A percentile compares a stretch with the other conserved stretches of the same genome.
phyloP scores from a whole-genome alignment of 2,888 invertebrate species.

The Tipula helvola region DNA sequence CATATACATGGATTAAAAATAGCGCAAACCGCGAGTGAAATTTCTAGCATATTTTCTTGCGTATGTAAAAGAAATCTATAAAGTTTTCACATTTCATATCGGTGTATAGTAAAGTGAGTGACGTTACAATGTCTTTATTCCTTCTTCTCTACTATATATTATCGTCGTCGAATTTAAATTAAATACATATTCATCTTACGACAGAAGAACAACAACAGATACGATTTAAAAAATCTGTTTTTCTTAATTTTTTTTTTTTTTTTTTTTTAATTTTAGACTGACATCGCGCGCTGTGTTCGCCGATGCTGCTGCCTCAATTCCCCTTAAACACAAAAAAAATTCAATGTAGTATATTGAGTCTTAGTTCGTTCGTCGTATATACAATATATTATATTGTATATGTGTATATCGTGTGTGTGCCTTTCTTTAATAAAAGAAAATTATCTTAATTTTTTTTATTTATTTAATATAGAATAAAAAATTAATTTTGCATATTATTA shows the following conservation, averaged over 20 bases:
- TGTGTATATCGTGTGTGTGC: neutral
- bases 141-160: neutral
- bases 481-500: neutral
- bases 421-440: neutral
- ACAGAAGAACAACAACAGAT: neutral
- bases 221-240: neutral
- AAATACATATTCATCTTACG: neutral
- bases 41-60: neutral
- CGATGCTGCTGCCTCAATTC: neutral
- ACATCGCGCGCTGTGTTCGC: neutral
- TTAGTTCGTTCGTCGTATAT: neutral
- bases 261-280: conserved; percentile 5
- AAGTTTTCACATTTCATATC: neutral
- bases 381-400: neutral
- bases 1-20: neutral
- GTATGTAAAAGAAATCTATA: neutral
- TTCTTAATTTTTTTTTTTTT: neutral
- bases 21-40: neutral
- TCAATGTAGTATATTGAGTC: neutral
- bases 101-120: neutral
- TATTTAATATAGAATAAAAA: neutral
- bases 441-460: neutral
- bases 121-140: neutral
- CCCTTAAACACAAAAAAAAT: neutral
- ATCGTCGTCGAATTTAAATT: neutral